Conservation (phyloP, 2,888 invertebrate genomes). For the Tubulanus polymorphus region DNA sequence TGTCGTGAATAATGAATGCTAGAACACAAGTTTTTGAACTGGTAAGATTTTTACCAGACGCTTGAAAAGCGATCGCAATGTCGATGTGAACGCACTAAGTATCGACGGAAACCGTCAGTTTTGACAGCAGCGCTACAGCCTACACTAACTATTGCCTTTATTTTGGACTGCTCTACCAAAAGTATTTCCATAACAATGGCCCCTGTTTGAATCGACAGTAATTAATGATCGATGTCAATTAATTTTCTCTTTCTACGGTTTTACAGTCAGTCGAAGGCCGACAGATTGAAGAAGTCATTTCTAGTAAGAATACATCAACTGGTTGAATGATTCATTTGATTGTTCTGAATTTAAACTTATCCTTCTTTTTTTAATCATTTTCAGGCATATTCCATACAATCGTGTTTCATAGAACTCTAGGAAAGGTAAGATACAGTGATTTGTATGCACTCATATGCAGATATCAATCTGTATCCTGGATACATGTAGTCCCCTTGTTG, state of each 20-base stretch:
- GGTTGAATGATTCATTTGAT: not conserved
- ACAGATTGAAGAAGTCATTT: slow-evolving; percentile 39
- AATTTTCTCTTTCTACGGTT: slow-evolving; percentile 7
- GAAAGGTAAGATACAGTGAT: slow-evolving; percentile 49
- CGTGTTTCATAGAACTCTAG: slow-evolving; percentile 54
- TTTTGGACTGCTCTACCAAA: no score
- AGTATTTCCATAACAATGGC: no score
- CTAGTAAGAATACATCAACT: slow-evolving; percentile 24
- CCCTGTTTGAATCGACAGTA: not conserved
- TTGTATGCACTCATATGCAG: not conserved
- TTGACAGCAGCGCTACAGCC: not conserved
- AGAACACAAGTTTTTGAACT: not conserved
- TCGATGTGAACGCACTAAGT: no score
- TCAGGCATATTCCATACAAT: slow-evolving; percentile 56
- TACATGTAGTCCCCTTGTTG: no score
- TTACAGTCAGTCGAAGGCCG: slow-evolving; percentile 54
- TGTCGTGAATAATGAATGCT: not conserved
- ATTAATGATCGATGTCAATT: not conserved
- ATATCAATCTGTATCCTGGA: not conserved
- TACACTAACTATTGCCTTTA: no score
- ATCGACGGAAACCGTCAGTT: not conserved
- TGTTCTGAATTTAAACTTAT: not conserved
- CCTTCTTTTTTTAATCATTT: slow-evolving; percentile 15
- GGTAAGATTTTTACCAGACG: not conserved
- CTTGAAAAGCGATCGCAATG: no score